phyloP scores from a whole-genome alignment of 2,113 vertebrate genomes.

The Stictonetta naevosa region DNA sequence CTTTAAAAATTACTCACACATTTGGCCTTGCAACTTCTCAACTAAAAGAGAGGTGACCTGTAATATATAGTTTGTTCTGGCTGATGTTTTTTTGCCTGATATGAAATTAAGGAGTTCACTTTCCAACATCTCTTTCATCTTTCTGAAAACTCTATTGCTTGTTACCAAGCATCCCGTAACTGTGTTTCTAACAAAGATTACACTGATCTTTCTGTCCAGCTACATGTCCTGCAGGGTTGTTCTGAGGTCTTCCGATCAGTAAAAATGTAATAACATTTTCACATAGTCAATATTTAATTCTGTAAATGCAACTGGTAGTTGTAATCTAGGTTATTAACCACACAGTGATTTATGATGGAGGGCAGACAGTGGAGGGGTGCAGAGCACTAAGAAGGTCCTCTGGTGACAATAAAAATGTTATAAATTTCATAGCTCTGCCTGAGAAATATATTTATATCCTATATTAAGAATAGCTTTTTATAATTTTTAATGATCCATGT shows the following conservation, averaged over 20 bases:
- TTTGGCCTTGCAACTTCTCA: conserved; percentile 22
- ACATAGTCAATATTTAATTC: conserved; percentile 90
- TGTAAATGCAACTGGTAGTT: conserved; percentile 87
- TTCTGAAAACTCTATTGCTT: conserved; percentile 49
- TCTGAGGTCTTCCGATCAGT: conserved; percentile 79
- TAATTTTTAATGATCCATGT: conserved; percentile 92
- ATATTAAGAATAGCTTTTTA: conserved; percentile 89
- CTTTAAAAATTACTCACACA: background rate
- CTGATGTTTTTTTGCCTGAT: background rate
- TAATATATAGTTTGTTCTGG: background rate
- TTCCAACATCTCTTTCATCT: conserved; percentile 7
- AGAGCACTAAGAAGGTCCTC: conserved; percentile 80
- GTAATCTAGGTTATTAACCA: conserved; percentile 86
- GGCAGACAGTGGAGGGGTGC: conserved; percentile 74
- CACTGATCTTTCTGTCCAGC: conserved; percentile 78
- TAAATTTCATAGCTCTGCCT: conserved; percentile 86
- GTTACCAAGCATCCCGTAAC: conserved; percentile 64
- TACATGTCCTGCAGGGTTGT: conserved; percentile 79
- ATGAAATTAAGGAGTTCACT: conserved; percentile 53
- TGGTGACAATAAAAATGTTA: conserved; percentile 87
- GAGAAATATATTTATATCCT: conserved; percentile 87
- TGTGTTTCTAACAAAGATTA: conserved; percentile 78
- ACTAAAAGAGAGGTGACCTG: background rate
- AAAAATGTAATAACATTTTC: conserved; percentile 87
- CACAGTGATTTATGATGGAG: conserved; percentile 82